Conservation (phyloP, 92 coral and sea anemone species). For the Isaurus tuberculatus region DNA sequence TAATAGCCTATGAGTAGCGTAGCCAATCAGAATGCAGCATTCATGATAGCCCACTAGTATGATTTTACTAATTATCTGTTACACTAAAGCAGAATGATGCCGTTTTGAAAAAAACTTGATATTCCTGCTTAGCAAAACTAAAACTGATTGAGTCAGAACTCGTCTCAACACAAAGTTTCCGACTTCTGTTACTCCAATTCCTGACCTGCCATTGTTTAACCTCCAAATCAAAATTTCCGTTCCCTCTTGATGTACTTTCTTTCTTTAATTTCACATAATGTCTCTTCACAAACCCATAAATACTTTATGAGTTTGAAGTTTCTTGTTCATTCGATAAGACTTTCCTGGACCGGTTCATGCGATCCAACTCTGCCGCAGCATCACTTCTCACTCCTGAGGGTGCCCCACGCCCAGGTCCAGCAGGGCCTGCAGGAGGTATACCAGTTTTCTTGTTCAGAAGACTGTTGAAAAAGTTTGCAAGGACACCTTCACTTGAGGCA, state of each 20-base stretch:
- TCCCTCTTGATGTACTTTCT: not conserved
- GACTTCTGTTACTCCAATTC: conserved; percentile 1
- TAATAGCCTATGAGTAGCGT: too few relatives aligned
- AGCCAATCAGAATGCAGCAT: too few relatives aligned
- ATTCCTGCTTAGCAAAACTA: conserved; percentile 13
- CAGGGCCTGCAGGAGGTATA: conserved; percentile 53
- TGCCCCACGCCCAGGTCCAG: conserved; percentile 63
- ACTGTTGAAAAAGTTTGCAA: conserved; percentile 98
- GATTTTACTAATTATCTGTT: too few relatives aligned
- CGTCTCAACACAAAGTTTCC: not conserved
- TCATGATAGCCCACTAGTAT: too few relatives aligned
- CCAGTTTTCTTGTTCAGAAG: conserved; percentile 92
- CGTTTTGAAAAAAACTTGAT: conserved; percentile 12
- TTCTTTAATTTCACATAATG: not conserved
- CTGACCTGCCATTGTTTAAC: conserved; percentile 4
- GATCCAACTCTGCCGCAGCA: conserved; percentile 97
- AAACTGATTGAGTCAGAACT: not conserved
- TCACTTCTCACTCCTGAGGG: conserved; percentile 85
- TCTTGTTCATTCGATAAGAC: conserved; percentile 56
- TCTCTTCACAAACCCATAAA: not conserved
- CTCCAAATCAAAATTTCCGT: conserved; percentile 11
- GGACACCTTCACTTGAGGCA: conserved; percentile 93
- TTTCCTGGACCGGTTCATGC: conserved; percentile 96
- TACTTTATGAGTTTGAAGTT: conserved; percentile 20
- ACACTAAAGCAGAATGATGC: not conserved